These are phyloP conservation scores for Leuciscus waleckii DNA, from an alignment of 2,797 vertebrate species.

Conservation along the genomic window DNA sequence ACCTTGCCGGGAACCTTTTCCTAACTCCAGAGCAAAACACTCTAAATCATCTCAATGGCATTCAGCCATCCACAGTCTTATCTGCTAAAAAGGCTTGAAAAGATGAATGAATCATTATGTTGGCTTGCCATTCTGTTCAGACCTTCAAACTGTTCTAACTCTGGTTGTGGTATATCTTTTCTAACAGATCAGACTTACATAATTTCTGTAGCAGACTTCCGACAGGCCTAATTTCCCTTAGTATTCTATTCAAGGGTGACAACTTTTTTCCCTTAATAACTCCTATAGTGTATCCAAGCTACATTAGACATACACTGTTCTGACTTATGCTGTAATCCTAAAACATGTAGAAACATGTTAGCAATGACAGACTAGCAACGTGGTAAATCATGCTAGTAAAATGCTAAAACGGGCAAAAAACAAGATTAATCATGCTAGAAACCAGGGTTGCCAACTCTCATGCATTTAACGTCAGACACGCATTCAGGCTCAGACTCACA, in stretches of 20 bases:
- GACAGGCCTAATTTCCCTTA: background rate
- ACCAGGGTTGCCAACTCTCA: too few relatives aligned
- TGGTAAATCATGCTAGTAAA: too few relatives aligned
- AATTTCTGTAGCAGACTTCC: background rate
- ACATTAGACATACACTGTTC: too few relatives aligned
- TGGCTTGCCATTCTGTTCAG: slow-evolving; percentile 54
- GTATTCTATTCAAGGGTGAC: background rate
- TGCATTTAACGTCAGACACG: too few relatives aligned
- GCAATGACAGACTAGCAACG: too few relatives aligned
- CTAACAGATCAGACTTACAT: background rate
- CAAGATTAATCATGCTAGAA: too few relatives aligned
- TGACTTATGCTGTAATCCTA: too few relatives aligned
- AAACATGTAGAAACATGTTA: too few relatives aligned
- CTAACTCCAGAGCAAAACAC: slow-evolving; percentile 64
- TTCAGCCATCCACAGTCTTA: slow-evolving; percentile 74
- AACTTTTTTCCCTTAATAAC: too few relatives aligned
- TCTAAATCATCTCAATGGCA: slow-evolving; percentile 70
- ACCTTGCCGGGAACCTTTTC: slow-evolving; percentile 57
- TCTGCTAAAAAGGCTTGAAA: slow-evolving; percentile 67
- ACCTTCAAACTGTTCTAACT: slow-evolving; percentile 25
- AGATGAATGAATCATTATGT: slow-evolving; percentile 74
- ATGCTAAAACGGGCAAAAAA: too few relatives aligned
- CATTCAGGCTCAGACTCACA: too few relatives aligned
- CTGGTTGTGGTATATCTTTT: background rate
- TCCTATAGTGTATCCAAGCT: too few relatives aligned